Conservation (phyloP, 1,140 invertebrate genomes). For the Drosophila arizonae region DNA sequence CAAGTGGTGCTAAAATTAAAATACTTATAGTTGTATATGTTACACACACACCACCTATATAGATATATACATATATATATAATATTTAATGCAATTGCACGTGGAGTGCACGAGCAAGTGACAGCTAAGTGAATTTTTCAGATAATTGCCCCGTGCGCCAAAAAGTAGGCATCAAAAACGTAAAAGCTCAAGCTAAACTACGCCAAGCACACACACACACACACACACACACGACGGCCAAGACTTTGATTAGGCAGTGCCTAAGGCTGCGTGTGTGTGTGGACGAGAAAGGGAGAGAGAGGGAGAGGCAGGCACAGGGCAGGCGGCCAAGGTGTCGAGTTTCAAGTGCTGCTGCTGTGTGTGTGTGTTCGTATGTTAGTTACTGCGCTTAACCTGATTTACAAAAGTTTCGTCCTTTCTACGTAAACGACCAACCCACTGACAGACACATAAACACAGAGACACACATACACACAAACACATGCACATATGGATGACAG, state of each 20-base stretch:
- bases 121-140: slow-evolving; percentile 67
- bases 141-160: slow-evolving; percentile 45
- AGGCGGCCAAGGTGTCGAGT: slow-evolving; percentile 31
- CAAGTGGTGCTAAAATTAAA: slow-evolving; percentile 57
- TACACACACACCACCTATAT: too few species aligned
- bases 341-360: slow-evolving; percentile 20
- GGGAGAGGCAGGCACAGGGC: slow-evolving; percentile 9
- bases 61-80: slow-evolving; percentile 34
- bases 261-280: slow-evolving; percentile 19
- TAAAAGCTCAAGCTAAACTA: slow-evolving; percentile 39
- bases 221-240: slow-evolving; percentile 23
- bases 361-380: slow-evolving; percentile 12
- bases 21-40: slow-evolving; percentile 31
- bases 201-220: slow-evolving; percentile 22
- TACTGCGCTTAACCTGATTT: slow-evolving; percentile 70
- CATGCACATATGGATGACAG: slow-evolving; percentile 58
- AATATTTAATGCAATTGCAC: slow-evolving; percentile 72
- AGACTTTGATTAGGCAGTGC: slow-evolving; percentile 30
- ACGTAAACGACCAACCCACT: slow-evolving; percentile 12
- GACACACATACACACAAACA: slow-evolving; percentile 50
- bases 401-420: slow-evolving; percentile 62
- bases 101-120: slow-evolving; percentile 34
- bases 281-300: slow-evolving; percentile 3
- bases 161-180: slow-evolving; percentile 39
- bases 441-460: slow-evolving; percentile 26